Conservation (phyloP, 2,888 invertebrate genomes). For the Schizotus pectinicornis region DNA sequence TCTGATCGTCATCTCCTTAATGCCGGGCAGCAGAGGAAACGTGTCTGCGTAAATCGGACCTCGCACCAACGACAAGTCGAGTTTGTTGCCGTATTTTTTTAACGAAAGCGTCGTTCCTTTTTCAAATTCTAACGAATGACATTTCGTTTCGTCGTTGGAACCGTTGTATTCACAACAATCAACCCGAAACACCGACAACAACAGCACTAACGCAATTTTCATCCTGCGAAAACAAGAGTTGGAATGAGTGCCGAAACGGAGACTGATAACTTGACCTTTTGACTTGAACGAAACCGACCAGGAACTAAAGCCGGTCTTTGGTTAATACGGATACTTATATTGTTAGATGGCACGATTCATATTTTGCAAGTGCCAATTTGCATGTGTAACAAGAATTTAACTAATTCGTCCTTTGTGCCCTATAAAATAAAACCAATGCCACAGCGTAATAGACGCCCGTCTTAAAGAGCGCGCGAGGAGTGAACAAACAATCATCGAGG, state of each 20-base stretch:
- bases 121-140: slow-evolving; percentile 23
- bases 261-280: slow-evolving; percentile 3
- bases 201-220: neutral
- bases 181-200: neutral
- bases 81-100: slow-evolving; percentile 24
- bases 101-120: slow-evolving; percentile 15
- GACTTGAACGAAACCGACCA: neutral
- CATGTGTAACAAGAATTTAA: slow-evolving; percentile 17
- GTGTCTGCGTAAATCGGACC: slow-evolving; percentile 21
- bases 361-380: slow-evolving; percentile 24
- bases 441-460: neutral
- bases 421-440: slow-evolving; percentile 6
- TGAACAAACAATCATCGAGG: too few relatives aligned
- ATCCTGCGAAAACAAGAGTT: neutral
- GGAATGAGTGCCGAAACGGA: neutral
- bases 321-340: slow-evolving; percentile 13
- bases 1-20: slow-evolving; percentile 23
- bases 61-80: slow-evolving; percentile 23
- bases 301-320: slow-evolving; percentile 2
- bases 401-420: slow-evolving; percentile 23
- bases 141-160: slow-evolving; percentile 22
- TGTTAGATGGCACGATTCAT: slow-evolving; percentile 16
- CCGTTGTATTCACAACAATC: slow-evolving; percentile 24
- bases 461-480: too few relatives aligned
- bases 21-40: slow-evolving; percentile 20